Conservation (phyloP, 2,888 invertebrate genomes). For the Portevinia maculata region DNA sequence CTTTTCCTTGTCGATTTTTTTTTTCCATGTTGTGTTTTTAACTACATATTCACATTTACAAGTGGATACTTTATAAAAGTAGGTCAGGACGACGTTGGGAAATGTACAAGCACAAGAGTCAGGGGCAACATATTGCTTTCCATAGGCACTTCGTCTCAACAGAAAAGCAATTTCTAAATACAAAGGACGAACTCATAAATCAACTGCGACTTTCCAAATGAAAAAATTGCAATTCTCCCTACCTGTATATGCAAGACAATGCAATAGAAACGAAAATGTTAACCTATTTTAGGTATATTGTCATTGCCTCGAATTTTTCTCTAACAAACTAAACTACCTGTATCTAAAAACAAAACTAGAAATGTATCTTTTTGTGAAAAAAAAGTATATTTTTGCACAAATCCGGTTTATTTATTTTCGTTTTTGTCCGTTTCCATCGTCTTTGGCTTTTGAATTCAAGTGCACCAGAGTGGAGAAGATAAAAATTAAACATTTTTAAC, state of each 20-base stretch:
- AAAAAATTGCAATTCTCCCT: conserved; percentile 59
- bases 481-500: conserved; percentile 67
- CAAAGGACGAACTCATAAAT: conserved; percentile 68
- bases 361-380: conserved; percentile 29
- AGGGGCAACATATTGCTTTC: conserved; percentile 43
- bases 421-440: conserved; percentile 3
- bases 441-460: conserved; percentile 15
- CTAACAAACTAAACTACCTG: conserved; percentile 2
- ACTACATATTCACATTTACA: conserved; percentile 39
- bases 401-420: conserved; percentile 54
- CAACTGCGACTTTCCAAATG: conserved; percentile 48
- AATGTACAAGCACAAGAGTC: conserved; percentile 35
- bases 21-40: neutral
- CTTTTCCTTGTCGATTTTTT: neutral
- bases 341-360: conserved; percentile 10
- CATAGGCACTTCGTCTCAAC: conserved; percentile 2
- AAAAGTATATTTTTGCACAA: conserved; percentile 58
- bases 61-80: conserved; percentile 45
- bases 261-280: conserved; percentile 19
- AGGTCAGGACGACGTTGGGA: conserved; percentile 60
- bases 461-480: conserved; percentile 33
- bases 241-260: conserved; percentile 62
- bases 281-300: conserved; percentile 45
- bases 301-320: conserved; percentile 39
- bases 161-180: conserved; percentile 46